Conservation (phyloP, 2,888 invertebrate genomes). For the Drosophila prolongata region DNA sequence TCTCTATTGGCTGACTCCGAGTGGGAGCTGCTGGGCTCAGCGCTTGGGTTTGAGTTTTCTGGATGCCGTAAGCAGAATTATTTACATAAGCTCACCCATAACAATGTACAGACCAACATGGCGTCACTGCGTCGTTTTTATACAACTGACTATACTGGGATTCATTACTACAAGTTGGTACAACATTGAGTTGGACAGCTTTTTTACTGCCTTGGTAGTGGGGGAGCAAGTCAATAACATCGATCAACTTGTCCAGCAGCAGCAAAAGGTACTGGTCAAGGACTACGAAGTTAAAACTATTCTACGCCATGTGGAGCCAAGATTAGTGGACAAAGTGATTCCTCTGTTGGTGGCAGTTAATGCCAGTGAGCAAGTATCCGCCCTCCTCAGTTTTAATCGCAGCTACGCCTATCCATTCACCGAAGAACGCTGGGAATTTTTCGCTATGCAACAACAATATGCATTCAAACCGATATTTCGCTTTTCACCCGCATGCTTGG, state of each 20-base stretch:
- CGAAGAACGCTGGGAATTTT: constrained; percentile 74
- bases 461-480: constrained; percentile 71
- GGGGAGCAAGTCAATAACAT: constrained; percentile 75
- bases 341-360: constrained; percentile 58
- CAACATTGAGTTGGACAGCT: constrained; percentile 71
- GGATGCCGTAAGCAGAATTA: constrained; percentile 11
- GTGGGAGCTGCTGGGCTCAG: background rate
- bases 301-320: constrained; percentile 60
- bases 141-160: constrained; percentile 58
- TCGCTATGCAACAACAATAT: constrained; percentile 75
- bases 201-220: constrained; percentile 66
- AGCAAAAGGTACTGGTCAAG: constrained; percentile 66
- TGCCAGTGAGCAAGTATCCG: constrained; percentile 67
- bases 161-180: constrained; percentile 72
- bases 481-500: constrained; percentile 71
- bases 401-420: constrained; percentile 72
- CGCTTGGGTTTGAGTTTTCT: constrained; percentile 12
- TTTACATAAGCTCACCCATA: constrained; percentile 13
- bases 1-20: constrained; percentile 44
- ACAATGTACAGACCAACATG: constrained; percentile 37
- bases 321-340: constrained; percentile 40
- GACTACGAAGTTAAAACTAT: constrained; percentile 62
- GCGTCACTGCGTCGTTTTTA: constrained; percentile 51
- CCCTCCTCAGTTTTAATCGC: constrained; percentile 66
- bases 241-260: constrained; percentile 68